Conservation (phyloP, 2,797 vertebrate genomes). For the Diplodus sargus region DNA sequence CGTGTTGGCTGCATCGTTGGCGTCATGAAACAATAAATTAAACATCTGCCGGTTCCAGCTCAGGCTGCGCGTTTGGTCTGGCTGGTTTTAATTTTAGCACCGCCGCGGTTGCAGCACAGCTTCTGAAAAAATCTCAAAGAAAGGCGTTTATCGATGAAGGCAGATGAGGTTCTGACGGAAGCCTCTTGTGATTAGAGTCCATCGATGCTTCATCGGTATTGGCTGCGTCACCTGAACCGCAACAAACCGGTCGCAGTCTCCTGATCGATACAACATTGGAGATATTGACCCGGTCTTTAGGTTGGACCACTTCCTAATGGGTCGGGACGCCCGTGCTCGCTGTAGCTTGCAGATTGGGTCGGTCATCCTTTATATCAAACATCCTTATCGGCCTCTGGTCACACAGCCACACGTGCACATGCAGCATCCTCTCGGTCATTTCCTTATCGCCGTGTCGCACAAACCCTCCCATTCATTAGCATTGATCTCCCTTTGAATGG, state of each 20-base stretch:
- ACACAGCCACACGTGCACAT: slow-evolving; percentile 17
- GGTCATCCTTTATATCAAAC: slow-evolving; percentile 52
- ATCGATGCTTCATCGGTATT: slow-evolving; percentile 24
- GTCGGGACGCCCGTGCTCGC: slow-evolving; percentile 58
- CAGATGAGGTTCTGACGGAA: slow-evolving; percentile 18
- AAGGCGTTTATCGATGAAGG: slow-evolving; percentile 3
- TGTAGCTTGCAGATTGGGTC: slow-evolving; percentile 45
- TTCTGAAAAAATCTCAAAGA: background rate
- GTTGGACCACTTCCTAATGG: slow-evolving; percentile 61
- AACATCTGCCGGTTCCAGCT: background rate
- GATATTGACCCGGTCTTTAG: slow-evolving; percentile 71
- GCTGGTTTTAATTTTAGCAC: slow-evolving; percentile 5
- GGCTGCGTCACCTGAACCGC: slow-evolving; percentile 37
- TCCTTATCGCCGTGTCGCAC: slow-evolving; percentile 71
- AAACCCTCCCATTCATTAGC: slow-evolving; percentile 69
- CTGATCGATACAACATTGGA: slow-evolving; percentile 52
- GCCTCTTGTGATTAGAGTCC: slow-evolving; percentile 19
- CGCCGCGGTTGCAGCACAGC: background rate
- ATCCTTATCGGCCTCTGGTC: slow-evolving; percentile 63
- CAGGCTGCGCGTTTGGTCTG: background rate
- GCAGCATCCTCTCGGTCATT: slow-evolving; percentile 50
- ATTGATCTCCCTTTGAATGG: slow-evolving; percentile 74
- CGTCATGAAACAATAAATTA: slow-evolving; percentile 3
- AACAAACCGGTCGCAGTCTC: slow-evolving; percentile 35
- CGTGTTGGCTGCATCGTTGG: background rate